These are phyloP conservation scores for Probosciger aterrimus DNA, from an alignment of 2,113 vertebrate species.

Conservation along the genomic window DNA sequence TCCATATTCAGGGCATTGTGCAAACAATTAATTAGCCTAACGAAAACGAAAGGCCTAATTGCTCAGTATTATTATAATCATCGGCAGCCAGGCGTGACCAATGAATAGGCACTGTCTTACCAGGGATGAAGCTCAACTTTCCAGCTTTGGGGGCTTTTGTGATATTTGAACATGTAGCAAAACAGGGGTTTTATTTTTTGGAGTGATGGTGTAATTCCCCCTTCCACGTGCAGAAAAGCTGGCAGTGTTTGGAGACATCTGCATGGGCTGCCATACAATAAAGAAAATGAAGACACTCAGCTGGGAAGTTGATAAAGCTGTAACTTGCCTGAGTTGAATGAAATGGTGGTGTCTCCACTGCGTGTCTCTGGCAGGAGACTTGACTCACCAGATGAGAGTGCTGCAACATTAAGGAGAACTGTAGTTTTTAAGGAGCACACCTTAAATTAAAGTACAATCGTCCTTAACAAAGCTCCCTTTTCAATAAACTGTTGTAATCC, in stretches of 20 bases:
- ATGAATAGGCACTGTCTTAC: slow-evolving; percentile 8
- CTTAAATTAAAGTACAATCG: background rate
- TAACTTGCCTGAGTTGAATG: background rate
- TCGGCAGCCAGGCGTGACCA: slow-evolving; percentile 14
- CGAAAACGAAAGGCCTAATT: slow-evolving; percentile 56
- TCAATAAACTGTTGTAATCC: background rate
- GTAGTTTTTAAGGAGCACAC: background rate
- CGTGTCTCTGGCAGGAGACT: background rate
- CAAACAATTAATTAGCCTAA: slow-evolving; percentile 67
- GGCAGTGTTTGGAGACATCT: slow-evolving; percentile 2
- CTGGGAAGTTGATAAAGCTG: background rate
- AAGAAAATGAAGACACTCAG: background rate
- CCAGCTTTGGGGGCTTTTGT: background rate
- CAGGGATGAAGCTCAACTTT: background rate
- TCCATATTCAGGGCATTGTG: slow-evolving; percentile 36
- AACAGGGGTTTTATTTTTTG: background rate
- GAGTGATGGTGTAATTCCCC: background rate
- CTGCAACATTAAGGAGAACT: background rate
- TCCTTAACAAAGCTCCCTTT: background rate
- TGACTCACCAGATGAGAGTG: background rate
- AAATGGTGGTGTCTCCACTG: background rate
- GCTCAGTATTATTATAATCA: background rate
- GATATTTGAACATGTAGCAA: background rate
- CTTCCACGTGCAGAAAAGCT: slow-evolving; percentile 22
- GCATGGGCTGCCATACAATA: background rate